Percentiles rank a stretch among this genome's conserved stretches.
These are phyloP conservation scores for Myanophis thanlyinensis DNA, from an alignment of 2,113 vertebrate genomes.

Conservation along the genomic window DNA sequence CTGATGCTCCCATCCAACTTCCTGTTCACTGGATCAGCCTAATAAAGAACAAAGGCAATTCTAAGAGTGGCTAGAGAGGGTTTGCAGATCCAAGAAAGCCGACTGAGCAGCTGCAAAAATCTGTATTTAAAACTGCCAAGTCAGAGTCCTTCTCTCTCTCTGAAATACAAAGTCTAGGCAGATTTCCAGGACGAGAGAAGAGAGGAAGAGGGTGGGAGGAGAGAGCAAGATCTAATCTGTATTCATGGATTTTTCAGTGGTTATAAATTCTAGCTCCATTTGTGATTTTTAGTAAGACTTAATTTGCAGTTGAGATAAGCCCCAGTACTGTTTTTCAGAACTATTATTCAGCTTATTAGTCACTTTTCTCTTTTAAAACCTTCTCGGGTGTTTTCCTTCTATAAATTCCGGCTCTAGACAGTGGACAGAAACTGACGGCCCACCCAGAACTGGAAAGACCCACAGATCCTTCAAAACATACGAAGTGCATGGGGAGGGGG, in stretches of 20 bases:
- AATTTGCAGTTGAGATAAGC: neutral
- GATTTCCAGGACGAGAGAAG: conserved; percentile 45
- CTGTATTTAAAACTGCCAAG: conserved; percentile 68
- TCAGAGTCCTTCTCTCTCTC: conserved; percentile 64
- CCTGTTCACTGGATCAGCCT: conserved; percentile 40
- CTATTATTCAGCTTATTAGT: neutral
- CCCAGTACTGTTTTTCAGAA: neutral
- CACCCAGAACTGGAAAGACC: neutral
- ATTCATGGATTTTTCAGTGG: conserved; percentile 39
- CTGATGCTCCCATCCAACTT: conserved; percentile 55
- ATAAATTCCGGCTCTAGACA: neutral
- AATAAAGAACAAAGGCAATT: conserved; percentile 71
- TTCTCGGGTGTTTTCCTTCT: neutral
- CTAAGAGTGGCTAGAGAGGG: conserved; percentile 66
- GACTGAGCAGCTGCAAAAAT: conserved; percentile 66
- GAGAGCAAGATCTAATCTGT: conserved; percentile 28
- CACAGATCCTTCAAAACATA: neutral
- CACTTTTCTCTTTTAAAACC: neutral
- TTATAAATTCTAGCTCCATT: conserved; percentile 52
- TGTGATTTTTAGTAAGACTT: conserved; percentile 36
- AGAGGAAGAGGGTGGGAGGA: conserved; percentile 3
- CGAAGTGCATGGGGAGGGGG: fast-evolving
- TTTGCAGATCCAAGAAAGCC: conserved; percentile 70
- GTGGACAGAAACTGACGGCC: neutral
- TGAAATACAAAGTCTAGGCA: conserved; percentile 64